Evolutionary conservation across 2,888 invertebrate species (phyloP).

Genomic region (Drosophila kanekoi): DNA sequence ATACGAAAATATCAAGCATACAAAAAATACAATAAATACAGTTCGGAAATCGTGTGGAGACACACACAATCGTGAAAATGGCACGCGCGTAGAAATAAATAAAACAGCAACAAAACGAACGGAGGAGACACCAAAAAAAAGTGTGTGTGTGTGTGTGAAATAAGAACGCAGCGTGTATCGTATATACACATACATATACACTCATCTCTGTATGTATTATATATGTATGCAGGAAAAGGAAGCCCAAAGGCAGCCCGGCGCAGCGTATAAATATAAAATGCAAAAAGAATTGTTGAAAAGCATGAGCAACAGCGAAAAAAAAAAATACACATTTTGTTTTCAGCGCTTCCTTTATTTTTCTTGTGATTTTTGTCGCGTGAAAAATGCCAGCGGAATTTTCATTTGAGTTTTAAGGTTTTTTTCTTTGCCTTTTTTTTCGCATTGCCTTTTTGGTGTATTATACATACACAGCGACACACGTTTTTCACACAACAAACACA

Average conservation of each 20-base stretch:
- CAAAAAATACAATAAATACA: slow-evolving; percentile 40
- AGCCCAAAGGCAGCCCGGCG: slow-evolving; percentile 43
- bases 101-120: slow-evolving; percentile 45
- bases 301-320: slow-evolving; percentile 12
- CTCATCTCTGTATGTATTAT: slow-evolving; percentile 32
- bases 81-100: slow-evolving; percentile 73
- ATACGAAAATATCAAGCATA: slow-evolving; percentile 42
- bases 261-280: slow-evolving; percentile 51
- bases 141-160: slow-evolving; percentile 34
- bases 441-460: slow-evolving; percentile 71
- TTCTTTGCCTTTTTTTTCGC: slow-evolving; percentile 36
- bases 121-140: slow-evolving; percentile 32
- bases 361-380: slow-evolving; percentile 38
- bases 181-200: slow-evolving; percentile 14
- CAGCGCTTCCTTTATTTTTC: slow-evolving; percentile 12
- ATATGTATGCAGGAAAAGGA: slow-evolving; percentile 55
- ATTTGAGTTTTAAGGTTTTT: slow-evolving; percentile 42
- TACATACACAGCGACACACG: slow-evolving; percentile 78
- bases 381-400: slow-evolving; percentile 60
- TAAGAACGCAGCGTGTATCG: slow-evolving; percentile 39
- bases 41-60: slow-evolving; percentile 28
- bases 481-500: slow-evolving; percentile 62
- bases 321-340: slow-evolving; percentile 18
- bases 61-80: slow-evolving; percentile 50
- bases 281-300: slow-evolving; percentile 15